Conservation (phyloP, 2,888 invertebrate species). For the Trimorus sp. region DNA sequence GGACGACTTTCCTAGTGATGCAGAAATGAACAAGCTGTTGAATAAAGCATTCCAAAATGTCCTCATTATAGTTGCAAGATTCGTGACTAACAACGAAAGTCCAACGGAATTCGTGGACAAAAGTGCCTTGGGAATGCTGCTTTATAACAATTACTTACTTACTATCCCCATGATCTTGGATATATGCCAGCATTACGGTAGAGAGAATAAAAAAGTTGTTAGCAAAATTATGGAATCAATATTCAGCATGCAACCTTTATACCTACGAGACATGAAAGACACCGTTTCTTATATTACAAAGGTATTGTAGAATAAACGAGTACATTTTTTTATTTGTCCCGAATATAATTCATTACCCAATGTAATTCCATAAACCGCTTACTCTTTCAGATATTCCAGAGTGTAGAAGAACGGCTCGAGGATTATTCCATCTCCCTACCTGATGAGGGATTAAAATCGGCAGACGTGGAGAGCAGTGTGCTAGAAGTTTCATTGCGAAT, state of each 20-base stretch:
- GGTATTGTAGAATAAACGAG: slow-evolving; percentile 72
- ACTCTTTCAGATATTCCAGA: slow-evolving; percentile 78
- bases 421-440: slow-evolving; percentile 70
- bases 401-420: slow-evolving; percentile 75
- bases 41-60: slow-evolving; percentile 84
- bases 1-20: slow-evolving; percentile 80
- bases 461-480: slow-evolving; percentile 62
- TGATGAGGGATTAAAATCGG: slow-evolving; percentile 72
- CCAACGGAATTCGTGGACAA: slow-evolving; percentile 84
- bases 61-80: slow-evolving; percentile 88
- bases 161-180: slow-evolving; percentile 93
- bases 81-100: slow-evolving; percentile 89
- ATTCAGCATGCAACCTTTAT: slow-evolving; percentile 86
- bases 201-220: slow-evolving; percentile 85
- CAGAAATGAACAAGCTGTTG: slow-evolving; percentile 84
- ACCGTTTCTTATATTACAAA: slow-evolving; percentile 83
- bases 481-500: slow-evolving; percentile 81
- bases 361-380: no score
- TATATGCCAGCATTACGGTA: slow-evolving; percentile 88
- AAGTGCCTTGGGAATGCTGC: slow-evolving; percentile 85
- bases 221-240: slow-evolving; percentile 86
- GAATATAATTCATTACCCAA: neutral
- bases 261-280: slow-evolving; percentile 84
- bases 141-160: slow-evolving; percentile 91
- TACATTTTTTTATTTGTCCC: neutral